phyloP scores from a whole-genome alignment of 2,888 invertebrate genomes.

The Syrista parreyssii region DNA sequence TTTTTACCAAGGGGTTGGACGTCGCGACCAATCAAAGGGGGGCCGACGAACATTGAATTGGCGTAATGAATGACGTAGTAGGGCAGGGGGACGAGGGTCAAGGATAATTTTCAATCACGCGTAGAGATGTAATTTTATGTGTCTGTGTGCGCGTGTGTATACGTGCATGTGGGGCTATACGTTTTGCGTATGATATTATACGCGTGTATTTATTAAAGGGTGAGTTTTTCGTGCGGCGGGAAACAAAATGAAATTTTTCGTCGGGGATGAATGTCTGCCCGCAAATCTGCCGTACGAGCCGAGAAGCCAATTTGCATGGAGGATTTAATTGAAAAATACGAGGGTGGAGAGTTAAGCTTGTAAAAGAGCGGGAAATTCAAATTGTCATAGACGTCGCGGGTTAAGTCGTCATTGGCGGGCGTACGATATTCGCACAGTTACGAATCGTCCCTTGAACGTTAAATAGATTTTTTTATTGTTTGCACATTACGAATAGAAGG shows the following conservation, averaged over 20 bases:
- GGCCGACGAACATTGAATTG: not conserved
- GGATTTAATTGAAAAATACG: conserved; percentile 53
- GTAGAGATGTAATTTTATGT: no score
- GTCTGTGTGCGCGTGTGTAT: no score
- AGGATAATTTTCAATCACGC: not conserved
- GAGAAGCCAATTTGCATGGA: conserved; percentile 48
- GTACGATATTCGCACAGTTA: not conserved
- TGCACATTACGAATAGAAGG: no score
- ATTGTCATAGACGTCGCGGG: not conserved
- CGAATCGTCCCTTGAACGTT: not conserved
- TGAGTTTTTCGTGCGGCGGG: not conserved
- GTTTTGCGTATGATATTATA: no score
- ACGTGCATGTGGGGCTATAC: no score
- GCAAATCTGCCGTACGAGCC: conserved; percentile 2
- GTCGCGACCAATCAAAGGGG: not conserved
- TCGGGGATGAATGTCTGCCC: conserved; percentile 27
- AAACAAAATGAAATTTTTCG: conserved; percentile 44
- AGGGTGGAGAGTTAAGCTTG: conserved; percentile 36
- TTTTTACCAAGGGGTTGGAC: not conserved
- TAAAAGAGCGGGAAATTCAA: conserved; percentile 19
- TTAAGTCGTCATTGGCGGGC: not conserved
- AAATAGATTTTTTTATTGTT: no score
- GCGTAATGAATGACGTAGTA: not conserved
- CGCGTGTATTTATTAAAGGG: not conserved
- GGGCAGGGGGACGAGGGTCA: no score